These are phyloP conservation scores for Leptothorax acervorum DNA, from an alignment of 2,888 invertebrate genomes.

Conservation along the genomic window DNA sequence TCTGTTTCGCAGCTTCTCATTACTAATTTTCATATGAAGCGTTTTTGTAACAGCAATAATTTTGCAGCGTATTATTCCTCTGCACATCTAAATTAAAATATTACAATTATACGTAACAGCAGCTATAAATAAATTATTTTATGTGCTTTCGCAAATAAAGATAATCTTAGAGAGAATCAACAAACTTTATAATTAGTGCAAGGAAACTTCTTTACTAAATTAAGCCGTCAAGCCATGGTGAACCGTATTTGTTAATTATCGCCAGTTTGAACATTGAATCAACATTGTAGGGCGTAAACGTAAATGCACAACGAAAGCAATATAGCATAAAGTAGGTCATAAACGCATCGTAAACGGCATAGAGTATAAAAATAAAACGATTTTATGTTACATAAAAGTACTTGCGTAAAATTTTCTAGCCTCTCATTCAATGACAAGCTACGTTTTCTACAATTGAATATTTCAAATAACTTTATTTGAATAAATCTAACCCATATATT, in stretches of 20 bases:
- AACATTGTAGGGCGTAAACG: neutral
- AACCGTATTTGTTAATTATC: conserved; percentile 36
- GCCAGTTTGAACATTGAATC: conserved; percentile 19
- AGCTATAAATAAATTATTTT: conserved; percentile 18
- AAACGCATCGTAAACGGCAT: conserved; percentile 24
- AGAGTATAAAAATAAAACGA: conserved; percentile 16
- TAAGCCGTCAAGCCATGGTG: neutral
- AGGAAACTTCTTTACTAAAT: conserved; percentile 37
- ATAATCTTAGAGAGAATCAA: conserved; percentile 21
- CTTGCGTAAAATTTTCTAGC: conserved; percentile 15
- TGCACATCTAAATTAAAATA: neutral
- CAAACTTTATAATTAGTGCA: conserved; percentile 39
- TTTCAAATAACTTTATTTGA: neutral
- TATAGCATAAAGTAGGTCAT: conserved; percentile 17
- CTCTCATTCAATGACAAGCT: neutral
- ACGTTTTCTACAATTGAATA: neutral
- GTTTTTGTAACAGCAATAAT: conserved; percentile 3
- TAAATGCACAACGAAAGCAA: conserved; percentile 6
- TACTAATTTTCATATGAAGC: neutral
- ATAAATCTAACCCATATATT: neutral
- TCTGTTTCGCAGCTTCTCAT: conserved; percentile 10
- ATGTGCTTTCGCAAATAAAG: neutral
- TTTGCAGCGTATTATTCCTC: neutral
- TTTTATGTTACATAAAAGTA: conserved; percentile 14
- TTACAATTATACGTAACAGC: conserved; percentile 9